Base-by-base conservation (phyloP, 2,888 invertebrate genomes). In the Eurytoma californica region DNA sequence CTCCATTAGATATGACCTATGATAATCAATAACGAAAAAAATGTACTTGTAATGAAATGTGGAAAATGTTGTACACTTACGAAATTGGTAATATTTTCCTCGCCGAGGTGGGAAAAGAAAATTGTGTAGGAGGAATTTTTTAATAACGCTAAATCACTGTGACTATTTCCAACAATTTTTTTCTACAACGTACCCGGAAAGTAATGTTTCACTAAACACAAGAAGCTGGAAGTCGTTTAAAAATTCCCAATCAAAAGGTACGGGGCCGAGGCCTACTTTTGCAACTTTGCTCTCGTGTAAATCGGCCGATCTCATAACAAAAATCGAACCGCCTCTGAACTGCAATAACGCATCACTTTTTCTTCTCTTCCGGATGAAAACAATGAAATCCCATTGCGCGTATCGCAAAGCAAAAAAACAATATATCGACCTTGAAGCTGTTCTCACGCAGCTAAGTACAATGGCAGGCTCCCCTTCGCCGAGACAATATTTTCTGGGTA, bases 81-180 rank as follows among this genome's bases (percentile, higher is more conserved):
- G 20, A 66, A 70, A 70, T 70, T 65, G 74, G 47, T 82, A 82
- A 16, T 61, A 73, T 80, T 77, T 80, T 77, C 70, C 76, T 77
- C 72, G 79, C 74, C 80, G 75, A 80, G 82, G 72, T 72, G 39
- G 39, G 9, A 39, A 39, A 39, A 60, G 51, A 58, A 72, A 73
- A 63, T 67, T 63, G 57, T 63, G 55, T 68, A 55, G 63, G 24
- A 61, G 20, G 70, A 47, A 49, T 65, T 70, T 77, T 77, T 47
- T 53, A 67, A 63, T 28, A 63, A 60, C 28, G 39, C 18, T 60
- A 39, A 55, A 24, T 7, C 61, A 68, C 57, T 61, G 67, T 68
- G 63, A 73, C 68, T 78, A 72, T 77, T 60, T 66, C 60, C 65
- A 70, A 76, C 18, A 65, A 63, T 77, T 65, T 55, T 72, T 65